These are phyloP conservation scores for Drosophila pseudotalamancana DNA, from an alignment of 2,888 invertebrate species.

Conservation along the genomic window DNA sequence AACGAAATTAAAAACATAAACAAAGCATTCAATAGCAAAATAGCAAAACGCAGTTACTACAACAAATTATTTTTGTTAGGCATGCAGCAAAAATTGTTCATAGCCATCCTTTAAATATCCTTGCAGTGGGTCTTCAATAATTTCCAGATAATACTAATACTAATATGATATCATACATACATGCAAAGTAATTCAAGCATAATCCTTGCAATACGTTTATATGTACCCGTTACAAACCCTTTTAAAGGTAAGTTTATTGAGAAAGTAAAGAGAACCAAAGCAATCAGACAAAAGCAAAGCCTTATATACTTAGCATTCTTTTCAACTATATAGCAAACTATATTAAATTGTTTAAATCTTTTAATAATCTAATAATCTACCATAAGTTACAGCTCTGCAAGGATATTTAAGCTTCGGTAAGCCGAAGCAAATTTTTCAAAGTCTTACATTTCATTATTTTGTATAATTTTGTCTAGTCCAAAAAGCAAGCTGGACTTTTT, in stretches of 20 bases:
- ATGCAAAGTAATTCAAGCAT: too few species aligned
- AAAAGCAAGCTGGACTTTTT: slow-evolving; percentile 31
- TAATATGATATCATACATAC: too few species aligned
- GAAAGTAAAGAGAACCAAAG: too few species aligned
- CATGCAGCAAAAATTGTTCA: slow-evolving; percentile 19
- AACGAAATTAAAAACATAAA: slow-evolving; percentile 1
- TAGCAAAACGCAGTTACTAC: slow-evolving; percentile 21
- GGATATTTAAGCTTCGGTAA: slow-evolving; percentile 1
- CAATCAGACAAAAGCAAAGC: too few species aligned
- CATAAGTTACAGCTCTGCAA: slow-evolving; percentile 6
- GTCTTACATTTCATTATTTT: slow-evolving; percentile 2
- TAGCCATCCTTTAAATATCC: slow-evolving; percentile 1
- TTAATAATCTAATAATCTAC: too few species aligned
- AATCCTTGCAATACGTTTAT: too few species aligned
- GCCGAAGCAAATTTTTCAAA: not conserved
- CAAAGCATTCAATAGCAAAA: slow-evolving; percentile 8
- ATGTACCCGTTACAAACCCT: too few species aligned
- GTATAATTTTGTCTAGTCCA: slow-evolving; percentile 17
- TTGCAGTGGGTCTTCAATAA: slow-evolving; percentile 16
- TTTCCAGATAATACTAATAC: too few species aligned
- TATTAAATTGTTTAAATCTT: not conserved
- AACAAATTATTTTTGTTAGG: slow-evolving; percentile 18
- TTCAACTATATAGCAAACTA: too few species aligned
- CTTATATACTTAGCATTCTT: too few species aligned
- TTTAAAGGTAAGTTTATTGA: too few species aligned